A percentile compares a stretch with the other conserved stretches of the same genome.
Evolutionary conservation across 92 coral and sea anemone species (phyloP).

Genomic region (Porites cylindrica): DNA sequence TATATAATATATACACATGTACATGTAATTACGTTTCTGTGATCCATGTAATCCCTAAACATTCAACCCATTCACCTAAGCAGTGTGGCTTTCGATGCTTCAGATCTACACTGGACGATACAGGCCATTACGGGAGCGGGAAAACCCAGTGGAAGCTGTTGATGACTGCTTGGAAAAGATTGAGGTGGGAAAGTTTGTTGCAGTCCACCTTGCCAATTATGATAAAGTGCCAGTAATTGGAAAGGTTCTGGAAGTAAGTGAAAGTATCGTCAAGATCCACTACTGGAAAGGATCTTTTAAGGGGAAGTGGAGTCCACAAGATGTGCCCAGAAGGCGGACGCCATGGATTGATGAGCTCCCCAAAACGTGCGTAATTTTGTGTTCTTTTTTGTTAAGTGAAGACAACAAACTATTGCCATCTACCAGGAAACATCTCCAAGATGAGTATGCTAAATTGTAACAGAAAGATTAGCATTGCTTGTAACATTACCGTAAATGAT

Average conservation of each 20-base stretch:
- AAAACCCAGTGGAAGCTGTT: slow-evolving; percentile 1
- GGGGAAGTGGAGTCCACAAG: slow-evolving; percentile 56
- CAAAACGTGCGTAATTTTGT: slow-evolving; percentile 48
- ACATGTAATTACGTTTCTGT: too few species aligned
- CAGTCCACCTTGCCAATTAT: background rate
- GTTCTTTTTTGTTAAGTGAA: slow-evolving; percentile 48
- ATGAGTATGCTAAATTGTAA: slow-evolving; percentile 32
- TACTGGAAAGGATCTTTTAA: slow-evolving; percentile 65
- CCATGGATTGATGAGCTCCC: slow-evolving; percentile 64
- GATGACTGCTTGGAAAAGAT: slow-evolving; percentile 14
- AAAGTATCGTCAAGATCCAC: slow-evolving; percentile 36
- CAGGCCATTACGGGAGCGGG: slow-evolving; percentile 19
- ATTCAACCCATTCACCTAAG: background rate
- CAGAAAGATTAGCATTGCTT: background rate
- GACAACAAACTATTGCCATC: slow-evolving; percentile 38
- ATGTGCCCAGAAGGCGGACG: slow-evolving; percentile 32
- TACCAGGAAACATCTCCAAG: slow-evolving; percentile 50
- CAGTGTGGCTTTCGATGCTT: background rate
- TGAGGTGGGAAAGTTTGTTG: slow-evolving; percentile 34
- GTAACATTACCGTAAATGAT: too few species aligned
- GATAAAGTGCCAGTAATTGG: slow-evolving; percentile 50
- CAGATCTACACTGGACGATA: slow-evolving; percentile 52
- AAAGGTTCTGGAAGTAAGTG: slow-evolving; percentile 48
- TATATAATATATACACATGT: too few species aligned
- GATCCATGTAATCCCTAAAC: too few species aligned